Base-by-base conservation (phyloP, 2,113 vertebrate genomes). In the Amphiprion ocellaris region DNA sequence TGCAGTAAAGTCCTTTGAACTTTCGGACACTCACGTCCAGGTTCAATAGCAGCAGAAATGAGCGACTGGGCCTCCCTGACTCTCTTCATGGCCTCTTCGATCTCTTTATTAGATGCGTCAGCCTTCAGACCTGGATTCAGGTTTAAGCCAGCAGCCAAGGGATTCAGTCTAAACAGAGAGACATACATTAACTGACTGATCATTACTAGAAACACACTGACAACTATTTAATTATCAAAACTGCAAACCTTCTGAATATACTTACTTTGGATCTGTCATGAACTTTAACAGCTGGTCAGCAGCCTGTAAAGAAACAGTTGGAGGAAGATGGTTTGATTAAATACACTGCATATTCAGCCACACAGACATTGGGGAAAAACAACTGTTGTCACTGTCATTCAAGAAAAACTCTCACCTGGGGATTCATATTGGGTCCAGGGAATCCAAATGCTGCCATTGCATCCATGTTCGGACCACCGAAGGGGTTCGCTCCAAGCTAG, bases 231-330 rank as follows among this genome's bases (percentile, higher is more conserved):
- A 30, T n/a, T 12, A 8, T 4, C 56, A 23, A 50, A 39, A 10
- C 8, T 54, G 53, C 17, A 33, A 24, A 9, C 12, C 41, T 44
- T 44, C 41, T 44, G 0, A 4, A 15, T 44, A 44, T 8, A 94
- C 98, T 96, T 96, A 99, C 98, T 99, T 98, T 87, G 97, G 97
- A 95, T 99, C 98, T 9, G 96, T 97, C 97, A 99, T 99, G 74
- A 99, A 96, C 86, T 99, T 99, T 37, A 99, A 91, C 70, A 99
- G 92, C 59, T 99, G 97, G 94, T 99, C 98, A 89, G 98, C 96
- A 50, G 97, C 96, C 96, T 98, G 83, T 0, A 69, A 90, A 67
- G 61, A 74, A 69, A 24, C 2, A 4, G 17, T 1, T 66, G 52
- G 1, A 5, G 19, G 24, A 9, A 15, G 10, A 24, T 56, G 14